phyloP scores from a whole-genome alignment of 2,113 vertebrate species.

The Myrmophylax atrothorax region DNA sequence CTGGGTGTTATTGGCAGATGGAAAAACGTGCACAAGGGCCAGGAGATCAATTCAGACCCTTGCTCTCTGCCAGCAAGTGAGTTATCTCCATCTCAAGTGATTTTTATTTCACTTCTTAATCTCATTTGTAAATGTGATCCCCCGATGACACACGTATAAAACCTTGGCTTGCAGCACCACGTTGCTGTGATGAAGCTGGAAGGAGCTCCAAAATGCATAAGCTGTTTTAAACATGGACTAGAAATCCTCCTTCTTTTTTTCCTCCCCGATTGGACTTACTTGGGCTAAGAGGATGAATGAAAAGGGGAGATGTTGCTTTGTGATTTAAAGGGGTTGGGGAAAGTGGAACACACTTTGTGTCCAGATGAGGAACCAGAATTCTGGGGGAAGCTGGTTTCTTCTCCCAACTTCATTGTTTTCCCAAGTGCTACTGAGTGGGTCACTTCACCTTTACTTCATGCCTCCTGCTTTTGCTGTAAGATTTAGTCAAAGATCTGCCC shows the following conservation, averaged over 20 bases:
- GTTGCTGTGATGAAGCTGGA: slow-evolving; percentile 32
- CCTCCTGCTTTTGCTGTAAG: background rate
- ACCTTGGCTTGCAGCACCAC: slow-evolving; percentile 22
- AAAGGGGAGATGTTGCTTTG: background rate
- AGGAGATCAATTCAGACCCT: slow-evolving; percentile 66
- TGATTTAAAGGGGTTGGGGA: background rate
- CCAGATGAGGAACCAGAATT: background rate
- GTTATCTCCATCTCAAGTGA: slow-evolving; percentile 68
- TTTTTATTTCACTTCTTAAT: slow-evolving; percentile 70
- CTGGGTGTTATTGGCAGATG: slow-evolving; percentile 67
- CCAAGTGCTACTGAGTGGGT: background rate
- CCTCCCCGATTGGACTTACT: background rate
- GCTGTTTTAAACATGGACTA: background rate
- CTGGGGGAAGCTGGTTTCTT: background rate
- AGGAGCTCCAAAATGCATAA: background rate
- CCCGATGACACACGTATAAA: slow-evolving; percentile 45
- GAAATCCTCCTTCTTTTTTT: background rate
- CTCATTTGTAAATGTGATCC: slow-evolving; percentile 61
- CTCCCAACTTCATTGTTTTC: background rate
- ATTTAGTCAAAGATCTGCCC: background rate
- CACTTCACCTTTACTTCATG: background rate
- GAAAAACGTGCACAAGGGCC: background rate
- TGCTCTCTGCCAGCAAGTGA: slow-evolving; percentile 53
- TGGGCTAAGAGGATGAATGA: background rate
- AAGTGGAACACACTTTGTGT: background rate